Evolutionary conservation across 1,140 invertebrate species (phyloP).

Genomic region (Sipha flava): DNA sequence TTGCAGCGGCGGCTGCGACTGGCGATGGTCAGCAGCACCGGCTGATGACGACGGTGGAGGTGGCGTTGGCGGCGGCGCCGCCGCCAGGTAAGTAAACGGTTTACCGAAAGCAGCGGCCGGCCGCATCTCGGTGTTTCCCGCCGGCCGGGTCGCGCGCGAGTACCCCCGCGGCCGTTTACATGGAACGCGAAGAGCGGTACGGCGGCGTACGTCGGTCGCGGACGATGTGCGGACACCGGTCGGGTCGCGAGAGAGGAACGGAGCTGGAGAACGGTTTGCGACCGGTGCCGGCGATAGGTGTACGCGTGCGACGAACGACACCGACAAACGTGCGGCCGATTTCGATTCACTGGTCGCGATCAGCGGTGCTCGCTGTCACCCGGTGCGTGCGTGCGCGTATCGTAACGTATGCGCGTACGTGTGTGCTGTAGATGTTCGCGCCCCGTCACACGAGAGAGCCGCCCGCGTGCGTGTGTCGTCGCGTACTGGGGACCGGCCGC

Average conservation of each 20-base stretch:
- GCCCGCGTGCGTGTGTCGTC: conserved; percentile 18
- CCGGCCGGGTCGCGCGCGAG: not conserved
- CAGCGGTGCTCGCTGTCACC: too few species aligned
- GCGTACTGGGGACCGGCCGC: conserved; percentile 8
- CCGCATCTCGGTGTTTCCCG: not conserved
- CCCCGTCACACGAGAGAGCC: not conserved
- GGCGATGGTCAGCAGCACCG: not conserved
- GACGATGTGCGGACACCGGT: too few species aligned
- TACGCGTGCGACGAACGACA: too few species aligned
- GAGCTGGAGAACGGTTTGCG: too few species aligned
- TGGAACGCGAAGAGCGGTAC: too few species aligned
- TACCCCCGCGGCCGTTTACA: too few species aligned
- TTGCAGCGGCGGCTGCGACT: not conserved
- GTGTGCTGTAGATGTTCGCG: not conserved
- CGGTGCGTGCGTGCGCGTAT: not conserved
- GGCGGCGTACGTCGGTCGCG: too few species aligned
- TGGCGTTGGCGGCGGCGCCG: not conserved
- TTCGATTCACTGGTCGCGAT: too few species aligned
- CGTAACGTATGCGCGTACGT: not conserved
- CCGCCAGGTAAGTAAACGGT: conserved; percentile 26
- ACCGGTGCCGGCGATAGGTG: too few species aligned
- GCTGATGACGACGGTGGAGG: not conserved
- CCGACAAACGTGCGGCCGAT: too few species aligned
- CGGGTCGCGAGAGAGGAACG: too few species aligned
- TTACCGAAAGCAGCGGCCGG: conserved; percentile 40